Percentiles rank a stretch among this genome's conserved stretches.
Conservation (phyloP, 23 tunicate genomes). For the Trididemnum clinides region DNA sequence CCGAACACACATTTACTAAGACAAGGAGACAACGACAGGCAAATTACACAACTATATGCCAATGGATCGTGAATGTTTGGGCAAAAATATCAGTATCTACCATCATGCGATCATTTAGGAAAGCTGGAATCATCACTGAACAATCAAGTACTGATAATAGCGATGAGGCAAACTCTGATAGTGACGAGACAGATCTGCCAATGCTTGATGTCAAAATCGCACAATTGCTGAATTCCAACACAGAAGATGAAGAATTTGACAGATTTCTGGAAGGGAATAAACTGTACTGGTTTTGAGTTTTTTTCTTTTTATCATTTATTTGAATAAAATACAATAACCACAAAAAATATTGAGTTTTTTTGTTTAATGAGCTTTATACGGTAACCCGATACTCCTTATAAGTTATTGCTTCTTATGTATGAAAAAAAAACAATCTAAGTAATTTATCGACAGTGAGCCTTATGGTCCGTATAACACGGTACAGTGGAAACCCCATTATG, state of each 20-base stretch:
- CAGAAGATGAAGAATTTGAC: conserved; percentile 51
- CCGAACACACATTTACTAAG: conserved; percentile 57
- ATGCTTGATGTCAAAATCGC: conserved; percentile 62
- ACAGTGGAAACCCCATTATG: too few species aligned
- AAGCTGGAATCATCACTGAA: conserved; percentile 54
- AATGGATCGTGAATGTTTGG: conserved; percentile 59
- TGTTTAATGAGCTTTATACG: too few species aligned
- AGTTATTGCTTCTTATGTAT: too few species aligned
- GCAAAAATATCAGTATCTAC: conserved; percentile 57
- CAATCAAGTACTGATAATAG: conserved; percentile 54
- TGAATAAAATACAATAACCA: conserved; percentile 42
- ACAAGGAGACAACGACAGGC: conserved; percentile 59
- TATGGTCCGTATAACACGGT: too few species aligned
- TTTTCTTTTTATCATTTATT: conserved; percentile 41
- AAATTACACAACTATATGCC: conserved; percentile 43
- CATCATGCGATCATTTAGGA: conserved; percentile 54
- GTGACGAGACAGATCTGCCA: conserved; percentile 59
- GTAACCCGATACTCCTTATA: too few species aligned
- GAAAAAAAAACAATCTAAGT: too few species aligned
- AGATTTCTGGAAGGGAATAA: conserved; percentile 50
- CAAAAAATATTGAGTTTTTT: conserved; percentile 28
- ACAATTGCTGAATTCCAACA: conserved; percentile 58
- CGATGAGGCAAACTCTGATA: conserved; percentile 51
- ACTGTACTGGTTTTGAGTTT: conserved; percentile 55
- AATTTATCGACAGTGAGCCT: too few species aligned